These are phyloP conservation scores for Penaeus indicus DNA, from an alignment of 1,140 invertebrate genomes.

Conservation along the genomic window DNA sequence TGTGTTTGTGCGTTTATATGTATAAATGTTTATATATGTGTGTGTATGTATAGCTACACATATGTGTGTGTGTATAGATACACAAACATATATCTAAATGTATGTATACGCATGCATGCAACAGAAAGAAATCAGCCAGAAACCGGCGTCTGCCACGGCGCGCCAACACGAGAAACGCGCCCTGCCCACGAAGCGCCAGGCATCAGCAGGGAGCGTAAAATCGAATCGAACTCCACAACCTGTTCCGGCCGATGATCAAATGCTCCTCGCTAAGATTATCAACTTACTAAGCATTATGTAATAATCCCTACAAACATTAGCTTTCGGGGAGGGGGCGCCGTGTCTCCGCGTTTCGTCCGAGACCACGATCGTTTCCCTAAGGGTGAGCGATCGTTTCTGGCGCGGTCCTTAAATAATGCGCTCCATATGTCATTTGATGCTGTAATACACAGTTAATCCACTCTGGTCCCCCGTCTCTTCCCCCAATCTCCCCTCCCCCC, in stretches of 20 bases:
- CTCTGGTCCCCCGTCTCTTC: background rate
- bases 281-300: constrained; percentile 60
- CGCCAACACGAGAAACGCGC: background rate
- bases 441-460: constrained; percentile 62
- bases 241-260: constrained; percentile 33
- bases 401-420: constrained; percentile 42
- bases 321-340: background rate
- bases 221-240: constrained; percentile 50
- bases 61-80: background rate
- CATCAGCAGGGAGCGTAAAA: constrained; percentile 47
- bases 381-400: constrained; percentile 2
- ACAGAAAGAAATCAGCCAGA: background rate
- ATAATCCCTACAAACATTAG: constrained; percentile 61
- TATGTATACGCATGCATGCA: too few species aligned
- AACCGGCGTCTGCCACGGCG: background rate
- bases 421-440: constrained; percentile 63
- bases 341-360: constrained; percentile 24
- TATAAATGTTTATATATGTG: background rate
- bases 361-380: background rate
- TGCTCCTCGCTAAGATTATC: constrained; percentile 45
- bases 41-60: background rate
- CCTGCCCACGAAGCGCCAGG: background rate
- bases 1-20: background rate
- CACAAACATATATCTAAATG: too few species aligned
- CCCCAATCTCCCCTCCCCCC: background rate